Evolutionary conservation across 2,888 invertebrate genomes (phyloP).

Genomic region (Nasonia oneida): DNA sequence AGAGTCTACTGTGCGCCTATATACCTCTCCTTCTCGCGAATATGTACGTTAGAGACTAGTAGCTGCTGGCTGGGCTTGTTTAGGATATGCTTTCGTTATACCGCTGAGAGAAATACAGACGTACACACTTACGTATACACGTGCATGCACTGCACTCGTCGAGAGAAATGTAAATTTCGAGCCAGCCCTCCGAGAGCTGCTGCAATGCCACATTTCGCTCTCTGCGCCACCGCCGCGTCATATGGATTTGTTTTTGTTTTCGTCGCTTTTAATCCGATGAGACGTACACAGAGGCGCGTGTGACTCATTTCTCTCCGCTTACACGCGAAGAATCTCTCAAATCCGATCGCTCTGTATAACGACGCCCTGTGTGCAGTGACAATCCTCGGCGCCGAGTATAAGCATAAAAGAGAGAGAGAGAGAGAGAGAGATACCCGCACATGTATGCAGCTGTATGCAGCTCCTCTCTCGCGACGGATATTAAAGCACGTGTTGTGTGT

Average conservation of each 20-base stretch:
- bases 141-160: neutral
- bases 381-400: neutral
- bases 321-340: neutral
- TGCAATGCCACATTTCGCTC: conserved; percentile 4
- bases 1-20: neutral
- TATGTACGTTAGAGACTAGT: neutral
- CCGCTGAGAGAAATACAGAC: neutral
- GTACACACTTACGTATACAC: no score
- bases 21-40: neutral
- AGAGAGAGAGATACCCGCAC: neutral
- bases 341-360: neutral
- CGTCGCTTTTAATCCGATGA: neutral
- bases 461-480: conserved; percentile 28
- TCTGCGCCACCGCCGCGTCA: neutral
- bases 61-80: conserved; percentile 29
- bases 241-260: neutral
- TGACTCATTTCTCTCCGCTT: no score
- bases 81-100: conserved; percentile 11
- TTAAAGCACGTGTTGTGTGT: conserved; percentile 35
- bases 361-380: neutral
- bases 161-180: conserved; percentile 8
- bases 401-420: neutral
- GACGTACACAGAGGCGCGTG: no score
- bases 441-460: neutral
- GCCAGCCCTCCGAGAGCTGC: neutral